These are phyloP conservation scores for Trilocha varians DNA, from an alignment of 2,888 invertebrate species.

Conservation along the genomic window DNA sequence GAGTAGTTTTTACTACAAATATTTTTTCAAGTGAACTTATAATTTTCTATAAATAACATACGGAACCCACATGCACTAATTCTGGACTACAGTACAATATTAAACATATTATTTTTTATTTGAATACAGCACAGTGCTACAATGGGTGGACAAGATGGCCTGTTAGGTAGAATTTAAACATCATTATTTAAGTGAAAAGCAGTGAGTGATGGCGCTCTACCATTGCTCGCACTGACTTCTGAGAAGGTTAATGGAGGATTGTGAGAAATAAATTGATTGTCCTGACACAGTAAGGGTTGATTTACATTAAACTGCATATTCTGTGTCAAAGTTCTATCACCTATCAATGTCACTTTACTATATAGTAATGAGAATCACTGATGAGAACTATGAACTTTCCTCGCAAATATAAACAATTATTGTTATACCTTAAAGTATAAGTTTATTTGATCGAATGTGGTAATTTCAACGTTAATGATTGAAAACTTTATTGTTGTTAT, in stretches of 20 bases:
- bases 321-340: too few species aligned
- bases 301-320: too few species aligned
- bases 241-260: slow-evolving; percentile 2
- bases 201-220: slow-evolving; percentile 51
- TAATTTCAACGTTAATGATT: too few species aligned
- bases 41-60: background rate
- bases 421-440: too few species aligned
- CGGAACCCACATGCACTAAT: slow-evolving; percentile 4
- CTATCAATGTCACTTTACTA: too few species aligned
- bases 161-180: slow-evolving; percentile 70
- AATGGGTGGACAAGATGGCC: slow-evolving; percentile 68
- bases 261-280: slow-evolving; percentile 3
- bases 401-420: too few species aligned
- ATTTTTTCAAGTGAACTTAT: background rate
- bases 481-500: too few species aligned
- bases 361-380: too few species aligned
- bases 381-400: too few species aligned
- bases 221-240: slow-evolving; percentile 9
- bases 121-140: slow-evolving; percentile 53
- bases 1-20: too few species aligned
- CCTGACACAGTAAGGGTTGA: background rate
- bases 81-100: slow-evolving; percentile 7
- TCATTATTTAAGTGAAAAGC: slow-evolving; percentile 71
- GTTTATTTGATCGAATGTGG: too few species aligned
- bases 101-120: slow-evolving; percentile 38